Conservation (phyloP, 2,888 invertebrate species). For the Leptinotarsa peninsularis region DNA sequence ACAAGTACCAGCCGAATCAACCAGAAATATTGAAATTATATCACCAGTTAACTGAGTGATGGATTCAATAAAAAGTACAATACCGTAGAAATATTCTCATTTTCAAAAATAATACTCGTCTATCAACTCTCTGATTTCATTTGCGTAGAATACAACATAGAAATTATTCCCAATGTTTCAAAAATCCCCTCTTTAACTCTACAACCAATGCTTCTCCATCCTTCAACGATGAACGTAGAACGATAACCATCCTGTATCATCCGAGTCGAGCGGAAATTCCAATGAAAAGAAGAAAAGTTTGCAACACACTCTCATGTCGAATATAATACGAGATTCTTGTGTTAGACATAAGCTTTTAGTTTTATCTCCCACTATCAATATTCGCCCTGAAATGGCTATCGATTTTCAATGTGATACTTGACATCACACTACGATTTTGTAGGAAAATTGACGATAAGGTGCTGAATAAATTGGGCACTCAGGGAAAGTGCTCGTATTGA, state of each 20-base stretch:
- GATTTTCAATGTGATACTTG: slow-evolving; percentile 10
- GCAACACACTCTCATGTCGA: background rate
- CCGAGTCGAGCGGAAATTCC: background rate
- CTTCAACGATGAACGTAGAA: background rate
- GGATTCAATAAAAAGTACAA: no score
- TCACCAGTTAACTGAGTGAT: no score
- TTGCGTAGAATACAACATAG: no score
- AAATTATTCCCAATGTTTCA: background rate
- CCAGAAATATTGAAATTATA: no score
- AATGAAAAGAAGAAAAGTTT: background rate
- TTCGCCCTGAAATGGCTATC: background rate
- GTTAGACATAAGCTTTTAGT: slow-evolving; percentile 2
- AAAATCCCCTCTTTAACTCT: background rate
- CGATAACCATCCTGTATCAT: background rate
- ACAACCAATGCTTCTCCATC: no score
- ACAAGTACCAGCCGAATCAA: no score
- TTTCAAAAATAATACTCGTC: no score
- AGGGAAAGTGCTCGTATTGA: background rate
- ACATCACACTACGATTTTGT: background rate
- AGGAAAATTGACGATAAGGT: background rate
- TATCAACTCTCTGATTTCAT: no score
- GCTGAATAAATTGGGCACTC: background rate
- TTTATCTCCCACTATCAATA: slow-evolving; percentile 5
- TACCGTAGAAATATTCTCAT: no score
- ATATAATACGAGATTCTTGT: background rate